Conservation (phyloP, 2,797 vertebrate species). For the Choloepus didactylus region DNA sequence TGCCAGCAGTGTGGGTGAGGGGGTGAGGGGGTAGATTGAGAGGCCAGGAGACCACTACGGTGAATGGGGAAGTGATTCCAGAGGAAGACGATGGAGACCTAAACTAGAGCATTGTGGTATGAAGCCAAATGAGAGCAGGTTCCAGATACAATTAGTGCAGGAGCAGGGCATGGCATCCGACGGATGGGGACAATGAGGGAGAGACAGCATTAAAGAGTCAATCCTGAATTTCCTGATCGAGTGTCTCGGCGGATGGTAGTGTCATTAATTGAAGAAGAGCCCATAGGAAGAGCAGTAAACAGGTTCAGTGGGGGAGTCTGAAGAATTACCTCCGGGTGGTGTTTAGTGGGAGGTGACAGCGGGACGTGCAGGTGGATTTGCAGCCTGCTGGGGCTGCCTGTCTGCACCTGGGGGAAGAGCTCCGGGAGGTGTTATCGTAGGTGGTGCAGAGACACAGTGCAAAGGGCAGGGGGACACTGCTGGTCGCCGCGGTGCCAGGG, state of each 20-base stretch:
- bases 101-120: neutral
- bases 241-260: neutral
- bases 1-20: neutral
- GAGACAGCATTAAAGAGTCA: neutral
- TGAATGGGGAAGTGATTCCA: neutral
- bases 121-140: neutral
- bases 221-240: neutral
- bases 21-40: neutral
- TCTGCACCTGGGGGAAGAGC: neutral
- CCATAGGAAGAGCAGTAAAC: no score
- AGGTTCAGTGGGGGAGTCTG: neutral
- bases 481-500: no score
- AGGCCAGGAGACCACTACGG: neutral
- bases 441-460: neutral
- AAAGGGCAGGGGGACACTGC: neutral
- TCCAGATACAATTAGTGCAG: neutral
- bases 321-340: neutral
- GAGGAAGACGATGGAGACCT: neutral
- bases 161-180: no score
- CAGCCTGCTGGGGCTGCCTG: no score
- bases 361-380: neutral
- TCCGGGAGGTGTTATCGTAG: neutral
- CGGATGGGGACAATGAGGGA: neutral
- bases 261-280: neutral
- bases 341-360: rapidly evolving